Conservation (phyloP, 30 jellyfish, hydroid and myxozoan genomes). For the Turritopsis rubra region DNA sequence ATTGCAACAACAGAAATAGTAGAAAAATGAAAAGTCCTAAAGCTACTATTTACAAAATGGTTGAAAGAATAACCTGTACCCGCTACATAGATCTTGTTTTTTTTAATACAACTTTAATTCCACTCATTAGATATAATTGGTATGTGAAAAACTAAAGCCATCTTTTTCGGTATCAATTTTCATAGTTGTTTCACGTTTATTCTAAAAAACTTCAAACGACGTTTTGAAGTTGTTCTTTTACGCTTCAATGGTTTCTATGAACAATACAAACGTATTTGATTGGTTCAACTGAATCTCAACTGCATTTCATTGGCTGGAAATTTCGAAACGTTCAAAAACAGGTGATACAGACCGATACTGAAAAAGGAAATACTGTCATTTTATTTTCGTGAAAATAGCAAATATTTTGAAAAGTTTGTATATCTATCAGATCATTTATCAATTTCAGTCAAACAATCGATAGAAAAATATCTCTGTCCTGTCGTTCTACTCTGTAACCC, state of each 20-base stretch:
- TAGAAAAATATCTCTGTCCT: background rate
- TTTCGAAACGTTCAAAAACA: conserved; percentile 22
- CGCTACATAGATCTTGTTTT: background rate
- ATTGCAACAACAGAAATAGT: background rate
- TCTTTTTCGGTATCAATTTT: conserved; percentile 9
- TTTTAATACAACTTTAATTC: background rate
- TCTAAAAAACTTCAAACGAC: conserved; percentile 15
- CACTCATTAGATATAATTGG: background rate
- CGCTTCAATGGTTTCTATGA: conserved; percentile 30
- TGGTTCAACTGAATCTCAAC: background rate
- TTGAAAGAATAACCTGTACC: background rate
- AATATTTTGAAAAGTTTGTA: background rate
- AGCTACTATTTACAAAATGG: conserved; percentile 4
- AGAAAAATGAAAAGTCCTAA: background rate
- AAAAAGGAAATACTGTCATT: conserved; percentile 25
- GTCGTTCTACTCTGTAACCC: background rate
- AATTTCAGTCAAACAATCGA: background rate
- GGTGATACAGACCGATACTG: conserved; percentile 20
- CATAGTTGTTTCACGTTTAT: background rate
- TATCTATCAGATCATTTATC: background rate
- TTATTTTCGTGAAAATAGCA: background rate
- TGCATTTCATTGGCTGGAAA: conserved; percentile 9
- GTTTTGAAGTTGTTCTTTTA: conserved; percentile 16
- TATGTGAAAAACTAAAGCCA: background rate
- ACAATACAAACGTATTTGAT: conserved; percentile 9